Evolutionary conservation across 2,797 vertebrate genomes (phyloP).

Genomic region (Okamejei kenojei): DNA sequence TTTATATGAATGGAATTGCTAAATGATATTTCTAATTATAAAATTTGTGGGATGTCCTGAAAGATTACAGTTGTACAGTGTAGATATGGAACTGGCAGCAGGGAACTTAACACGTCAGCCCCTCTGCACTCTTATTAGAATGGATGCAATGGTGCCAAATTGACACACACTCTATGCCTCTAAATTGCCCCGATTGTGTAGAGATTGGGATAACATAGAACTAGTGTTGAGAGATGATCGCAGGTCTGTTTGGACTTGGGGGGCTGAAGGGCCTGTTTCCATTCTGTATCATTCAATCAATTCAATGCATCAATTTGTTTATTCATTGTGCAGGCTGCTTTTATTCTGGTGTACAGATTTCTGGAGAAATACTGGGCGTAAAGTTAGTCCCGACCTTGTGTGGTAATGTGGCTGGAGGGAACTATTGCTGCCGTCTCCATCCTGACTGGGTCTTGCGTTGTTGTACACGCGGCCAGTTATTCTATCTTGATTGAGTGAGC

Average conservation of each 20-base stretch:
- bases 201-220: too few species aligned
- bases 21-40: conserved; percentile 8
- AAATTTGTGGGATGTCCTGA: background rate
- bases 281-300: background rate
- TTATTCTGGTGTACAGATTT: background rate
- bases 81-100: background rate
- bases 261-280: too few species aligned
- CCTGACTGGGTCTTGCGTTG: background rate
- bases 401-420: background rate
- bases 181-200: too few species aligned
- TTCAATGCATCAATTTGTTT: background rate
- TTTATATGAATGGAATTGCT: background rate
- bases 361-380: background rate
- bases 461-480: background rate
- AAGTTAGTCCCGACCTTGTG: background rate
- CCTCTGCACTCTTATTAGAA: background rate
- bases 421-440: background rate
- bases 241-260: too few species aligned
- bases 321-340: too few species aligned
- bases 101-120: background rate
- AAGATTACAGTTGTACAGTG: background rate
- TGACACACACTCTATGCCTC: background rate
- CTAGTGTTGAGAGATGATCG: too few species aligned
- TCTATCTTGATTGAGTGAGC: too few species aligned
- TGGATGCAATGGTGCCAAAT: background rate